Evolutionary conservation across 2,797 vertebrate species (phyloP).

Genomic region (Oreochromis mossambicus): DNA sequence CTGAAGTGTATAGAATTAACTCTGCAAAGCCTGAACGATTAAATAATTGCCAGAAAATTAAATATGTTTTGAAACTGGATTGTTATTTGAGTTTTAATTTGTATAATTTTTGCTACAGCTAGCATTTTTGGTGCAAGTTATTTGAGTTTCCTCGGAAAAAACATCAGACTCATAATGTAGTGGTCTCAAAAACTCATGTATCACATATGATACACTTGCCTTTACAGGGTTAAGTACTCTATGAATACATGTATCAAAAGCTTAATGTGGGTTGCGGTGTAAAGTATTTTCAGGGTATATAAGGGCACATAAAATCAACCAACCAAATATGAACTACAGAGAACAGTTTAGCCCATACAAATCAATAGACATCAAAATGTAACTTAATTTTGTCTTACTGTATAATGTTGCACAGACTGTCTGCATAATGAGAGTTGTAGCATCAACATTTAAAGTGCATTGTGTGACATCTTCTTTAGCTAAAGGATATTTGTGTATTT

Average conservation of each 20-base stretch:
- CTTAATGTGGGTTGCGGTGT: neutral
- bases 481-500: neutral
- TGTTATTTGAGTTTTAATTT: neutral
- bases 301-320: neutral
- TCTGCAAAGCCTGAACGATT: neutral
- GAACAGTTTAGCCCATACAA: neutral
- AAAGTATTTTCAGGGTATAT: neutral
- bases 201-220: neutral
- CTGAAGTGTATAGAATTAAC: neutral
- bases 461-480: neutral
- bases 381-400: neutral
- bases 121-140: neutral
- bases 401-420: neutral
- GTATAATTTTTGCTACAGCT: neutral
- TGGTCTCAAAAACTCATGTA: neutral
- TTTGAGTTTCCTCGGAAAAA: neutral
- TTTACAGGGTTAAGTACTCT: neutral
- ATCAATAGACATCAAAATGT: neutral
- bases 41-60: neutral
- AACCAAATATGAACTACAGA: neutral
- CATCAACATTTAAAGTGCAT: neutral
- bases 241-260: neutral
- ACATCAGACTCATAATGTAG: neutral
- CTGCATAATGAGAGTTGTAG: neutral
- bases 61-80: neutral